These are phyloP conservation scores for Tautogolabrus adspersus DNA, from an alignment of 2,113 vertebrate genomes.

Conservation along the genomic window DNA sequence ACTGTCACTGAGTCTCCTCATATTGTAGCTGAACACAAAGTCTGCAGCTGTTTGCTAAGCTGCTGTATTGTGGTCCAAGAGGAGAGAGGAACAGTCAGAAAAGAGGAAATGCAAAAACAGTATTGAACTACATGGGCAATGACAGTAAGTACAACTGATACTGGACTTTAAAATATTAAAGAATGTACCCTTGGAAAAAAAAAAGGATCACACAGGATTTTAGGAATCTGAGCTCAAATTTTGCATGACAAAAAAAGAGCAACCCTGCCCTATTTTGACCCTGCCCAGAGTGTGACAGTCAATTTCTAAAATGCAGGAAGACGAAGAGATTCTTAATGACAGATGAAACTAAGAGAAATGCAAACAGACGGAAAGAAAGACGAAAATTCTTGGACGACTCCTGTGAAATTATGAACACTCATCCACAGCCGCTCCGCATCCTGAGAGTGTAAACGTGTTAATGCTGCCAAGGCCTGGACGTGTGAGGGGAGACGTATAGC, in stretches of 20 bases:
- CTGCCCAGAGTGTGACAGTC: too few species aligned
- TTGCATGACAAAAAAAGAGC: too few species aligned
- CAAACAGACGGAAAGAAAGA: constrained; percentile 26
- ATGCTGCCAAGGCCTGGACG: constrained; percentile 57
- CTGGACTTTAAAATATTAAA: background rate
- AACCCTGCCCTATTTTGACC: too few species aligned
- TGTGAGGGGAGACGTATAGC: constrained; percentile 59
- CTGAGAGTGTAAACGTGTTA: constrained; percentile 69
- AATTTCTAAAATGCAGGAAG: too few species aligned
- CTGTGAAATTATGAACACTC: constrained; percentile 59
- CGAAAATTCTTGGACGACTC: constrained; percentile 33
- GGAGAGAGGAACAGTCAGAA: constrained; percentile 24
- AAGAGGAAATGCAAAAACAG: background rate
- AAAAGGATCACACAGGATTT: too few species aligned
- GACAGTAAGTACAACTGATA: background rate
- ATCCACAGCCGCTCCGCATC: constrained; percentile 55
- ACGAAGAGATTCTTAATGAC: background rate
- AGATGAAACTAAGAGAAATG: constrained; percentile 32
- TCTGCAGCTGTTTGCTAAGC: constrained; percentile 55
- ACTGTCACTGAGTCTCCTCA: constrained; percentile 20
- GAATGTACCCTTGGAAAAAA: too few species aligned
- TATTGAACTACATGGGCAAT: background rate
- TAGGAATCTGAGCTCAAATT: too few species aligned
- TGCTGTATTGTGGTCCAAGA: constrained; percentile 30
- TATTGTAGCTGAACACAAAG: constrained; percentile 43